Percentiles rank a stretch among this genome's conserved stretches.
These are phyloP conservation scores for Cydia strobilella DNA, from an alignment of 1,140 invertebrate species.

Conservation along the genomic window DNA sequence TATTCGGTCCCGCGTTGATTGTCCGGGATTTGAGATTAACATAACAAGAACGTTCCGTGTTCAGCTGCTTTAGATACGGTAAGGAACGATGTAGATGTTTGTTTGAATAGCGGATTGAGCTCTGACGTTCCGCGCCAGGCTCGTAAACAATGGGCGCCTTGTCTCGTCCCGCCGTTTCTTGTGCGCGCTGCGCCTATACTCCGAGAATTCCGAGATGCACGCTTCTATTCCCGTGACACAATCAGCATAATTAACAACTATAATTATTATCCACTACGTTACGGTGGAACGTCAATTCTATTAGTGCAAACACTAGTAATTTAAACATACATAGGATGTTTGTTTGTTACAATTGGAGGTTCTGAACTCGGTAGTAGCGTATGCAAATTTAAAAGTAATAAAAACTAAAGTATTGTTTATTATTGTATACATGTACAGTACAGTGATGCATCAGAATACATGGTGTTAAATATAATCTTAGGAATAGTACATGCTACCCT, in stretches of 20 bases:
- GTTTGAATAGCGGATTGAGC: constrained; percentile 56
- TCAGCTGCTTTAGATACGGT: constrained; percentile 39
- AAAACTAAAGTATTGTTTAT: too few species aligned
- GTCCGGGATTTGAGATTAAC: constrained; percentile 71
- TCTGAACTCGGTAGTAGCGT: too few species aligned
- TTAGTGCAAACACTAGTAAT: too few species aligned
- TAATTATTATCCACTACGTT: neutral
- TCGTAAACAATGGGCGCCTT: constrained; percentile 48
- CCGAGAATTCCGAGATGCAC: constrained; percentile 30
- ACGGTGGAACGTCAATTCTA: too few species aligned
- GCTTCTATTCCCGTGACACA: constrained; percentile 37
- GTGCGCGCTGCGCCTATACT: constrained; percentile 27
- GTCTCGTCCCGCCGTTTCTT: constrained; percentile 37
- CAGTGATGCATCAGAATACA: too few species aligned
- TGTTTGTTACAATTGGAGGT: too few species aligned
- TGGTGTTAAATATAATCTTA: too few species aligned
- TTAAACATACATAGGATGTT: too few species aligned
- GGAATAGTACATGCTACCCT: too few species aligned
- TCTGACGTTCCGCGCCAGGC: constrained; percentile 42
- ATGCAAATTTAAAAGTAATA: too few species aligned
- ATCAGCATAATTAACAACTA: constrained; percentile 33
- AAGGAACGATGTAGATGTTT: constrained; percentile 46
- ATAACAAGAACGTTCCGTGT: constrained; percentile 56
- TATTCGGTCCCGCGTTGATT: constrained; percentile 65
- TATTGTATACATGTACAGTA: too few species aligned